Evolutionary conservation across 2,797 vertebrate genomes (phyloP).

Genomic region (Aulostomus chinensis): DNA sequence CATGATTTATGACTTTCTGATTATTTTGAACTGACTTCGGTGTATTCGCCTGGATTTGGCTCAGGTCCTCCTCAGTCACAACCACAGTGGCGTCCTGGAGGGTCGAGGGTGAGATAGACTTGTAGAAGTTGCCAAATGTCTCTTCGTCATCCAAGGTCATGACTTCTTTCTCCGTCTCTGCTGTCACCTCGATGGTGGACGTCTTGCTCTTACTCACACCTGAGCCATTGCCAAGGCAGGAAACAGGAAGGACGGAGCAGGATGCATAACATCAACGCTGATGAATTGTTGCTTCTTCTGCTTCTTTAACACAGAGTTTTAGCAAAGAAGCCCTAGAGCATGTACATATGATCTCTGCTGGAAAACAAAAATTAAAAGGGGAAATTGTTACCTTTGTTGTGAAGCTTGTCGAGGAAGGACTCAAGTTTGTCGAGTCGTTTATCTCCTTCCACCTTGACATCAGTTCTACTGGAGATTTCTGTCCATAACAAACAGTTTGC

Average conservation of each 20-base stretch:
- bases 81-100: constrained; percentile 51
- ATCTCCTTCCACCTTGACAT: constrained; percentile 80
- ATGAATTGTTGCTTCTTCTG: too few relatives aligned
- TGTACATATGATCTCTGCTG: neutral
- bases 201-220: constrained; percentile 62
- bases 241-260: constrained; percentile 8
- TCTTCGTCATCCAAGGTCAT: constrained; percentile 84
- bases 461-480: constrained; percentile 80
- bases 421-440: constrained; percentile 84
- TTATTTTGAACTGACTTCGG: constrained; percentile 71
- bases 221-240: constrained; percentile 16
- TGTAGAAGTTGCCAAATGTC: constrained; percentile 81
- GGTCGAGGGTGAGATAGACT: constrained; percentile 49
- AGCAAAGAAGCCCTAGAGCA: too few relatives aligned
- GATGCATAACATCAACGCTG: too few relatives aligned
- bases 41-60: constrained; percentile 65
- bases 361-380: neutral
- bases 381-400: constrained; percentile 77
- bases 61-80: constrained; percentile 77
- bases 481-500: constrained; percentile 27
- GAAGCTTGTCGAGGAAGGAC: constrained; percentile 84
- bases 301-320: too few relatives aligned
- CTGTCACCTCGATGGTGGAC: constrained; percentile 81
- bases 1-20: neutral
- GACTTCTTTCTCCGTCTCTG: constrained; percentile 83